Base-by-base conservation (phyloP, 2,888 invertebrate species). In the Microplitis manilae region DNA sequence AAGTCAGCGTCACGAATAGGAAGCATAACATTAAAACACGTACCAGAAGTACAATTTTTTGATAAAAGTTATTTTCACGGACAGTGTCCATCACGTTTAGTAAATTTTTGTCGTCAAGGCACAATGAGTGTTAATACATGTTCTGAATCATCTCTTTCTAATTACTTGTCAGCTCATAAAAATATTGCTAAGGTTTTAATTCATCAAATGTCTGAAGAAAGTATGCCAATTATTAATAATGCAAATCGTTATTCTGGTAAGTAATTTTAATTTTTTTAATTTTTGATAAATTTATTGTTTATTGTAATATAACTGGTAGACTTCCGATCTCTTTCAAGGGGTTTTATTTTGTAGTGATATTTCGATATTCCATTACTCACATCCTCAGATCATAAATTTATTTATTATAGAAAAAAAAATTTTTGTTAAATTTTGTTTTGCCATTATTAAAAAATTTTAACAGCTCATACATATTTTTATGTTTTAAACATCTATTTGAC, bases 161-260 rank as follows among this genome's bases (percentile, higher is more conserved):
- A 87, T 73, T 89, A 83, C 59, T 79, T 89, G 20, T 77, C 82
- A 4, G 87, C 88, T 2, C 87, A 89, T 64, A 87, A 87, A 80
- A 83, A 87, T 68, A 82, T 89, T 17, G 89, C 84, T 0, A 88
- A 84, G 73, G 79, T 87, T 60, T 59, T 87, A 9, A 81, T 84
- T 6, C 84, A 85, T 72, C 87, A 89, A 80, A 84, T 89, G 82
- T 83, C 84, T 15, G 78, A 73, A 5, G 77, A 85, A n/a, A 79
- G 73, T 15, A 84, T 78, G 50, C 85, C 87, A 0, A 83, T 88
- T 77, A 82, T 88, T n/a, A 85, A 84, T 39, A 81, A 80, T 39
- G 84, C 85, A 6, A 89, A 89, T 78, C 83, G 89, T 77, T 88
- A 87, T 79, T 88, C 88, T 20, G 87, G 88, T 88, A 81, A 77